Evolutionary conservation across 2,113 vertebrate genomes (phyloP).

Genomic region (Hydrochoerus hydrochaeris): DNA sequence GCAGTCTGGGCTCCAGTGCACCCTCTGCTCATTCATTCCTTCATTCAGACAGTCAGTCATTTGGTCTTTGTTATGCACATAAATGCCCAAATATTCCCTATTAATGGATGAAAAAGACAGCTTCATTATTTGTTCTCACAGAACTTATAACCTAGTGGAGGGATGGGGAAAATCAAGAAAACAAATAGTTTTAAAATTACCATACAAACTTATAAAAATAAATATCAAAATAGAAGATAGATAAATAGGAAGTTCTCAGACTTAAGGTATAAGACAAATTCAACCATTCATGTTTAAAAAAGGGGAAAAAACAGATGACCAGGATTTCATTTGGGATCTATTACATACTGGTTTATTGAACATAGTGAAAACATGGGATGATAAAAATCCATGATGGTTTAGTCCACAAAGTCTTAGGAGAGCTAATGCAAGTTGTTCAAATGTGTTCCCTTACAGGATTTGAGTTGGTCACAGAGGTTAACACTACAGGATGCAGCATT

Average conservation of each 20-base stretch:
- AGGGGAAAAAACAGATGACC: background rate
- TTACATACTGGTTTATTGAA: background rate
- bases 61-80: background rate
- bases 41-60: background rate
- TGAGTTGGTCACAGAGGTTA: background rate
- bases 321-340: background rate
- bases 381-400: background rate
- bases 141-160: background rate
- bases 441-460: background rate
- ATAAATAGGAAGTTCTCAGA: background rate
- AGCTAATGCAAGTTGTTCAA: background rate
- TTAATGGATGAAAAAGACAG: background rate
- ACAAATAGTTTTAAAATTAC: background rate
- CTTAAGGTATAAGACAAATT: background rate
- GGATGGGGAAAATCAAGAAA: background rate
- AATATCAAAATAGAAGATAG: background rate
- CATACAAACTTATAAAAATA: background rate
- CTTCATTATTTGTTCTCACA: background rate
- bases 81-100: background rate
- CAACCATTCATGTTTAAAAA: background rate
- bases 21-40: background rate
- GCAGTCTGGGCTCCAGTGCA: background rate
- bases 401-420: background rate
- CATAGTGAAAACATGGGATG: background rate
- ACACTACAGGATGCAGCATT: background rate